Evolutionary conservation across 1,140 invertebrate genomes (phyloP), one percentile per base, ranked within the genome.

Genomic region (Leguminivora glycinivorella): DNA sequence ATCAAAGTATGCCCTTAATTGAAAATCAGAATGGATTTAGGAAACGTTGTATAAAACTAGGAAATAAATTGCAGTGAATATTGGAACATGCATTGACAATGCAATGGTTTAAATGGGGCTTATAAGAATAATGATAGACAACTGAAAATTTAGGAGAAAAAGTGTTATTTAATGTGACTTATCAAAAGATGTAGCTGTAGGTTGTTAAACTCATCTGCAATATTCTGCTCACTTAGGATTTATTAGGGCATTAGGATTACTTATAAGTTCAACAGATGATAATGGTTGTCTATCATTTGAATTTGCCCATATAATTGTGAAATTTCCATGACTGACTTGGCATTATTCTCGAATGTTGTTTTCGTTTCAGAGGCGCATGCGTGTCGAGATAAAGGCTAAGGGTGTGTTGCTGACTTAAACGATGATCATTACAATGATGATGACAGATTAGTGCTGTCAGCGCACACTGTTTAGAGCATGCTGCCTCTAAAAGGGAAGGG

Each of bases 281-380:
- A 17, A n/a, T 31, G 7, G 58, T 63, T 63, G 58, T 63, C 58
- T 63, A 17, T 29, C 26, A 60, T 25, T 60, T 63, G n/a, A n/a
- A 43, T 43, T 31, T 63, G 58, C 58, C 58, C 25, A 19, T 63
- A 17, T 63, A 71, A 81, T 10, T 77, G 71, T 78, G 67, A 89
- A 90, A 90, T 91, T 91, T 90, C 89, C 89, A 91, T 91, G 89
- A 90, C 89, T 87, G 83, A 88, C 87, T 90, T 78, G 79, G 89
- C 89, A 89, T 87, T 88, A 88, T 89, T 89, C 81, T 87, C 82
- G 78, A 84, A 63, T 63, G 58, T 75, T 87, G 75, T 90, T 89
- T 88, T 88, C 75, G 82, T 91, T 91, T 87, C 89, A 90, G 89
- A 91, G 89, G 89, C 89, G 87, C 89, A 91, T 91, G 88, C 87